Conservation (phyloP, 2,113 vertebrate genomes). For the Lamprotornis superbus region DNA sequence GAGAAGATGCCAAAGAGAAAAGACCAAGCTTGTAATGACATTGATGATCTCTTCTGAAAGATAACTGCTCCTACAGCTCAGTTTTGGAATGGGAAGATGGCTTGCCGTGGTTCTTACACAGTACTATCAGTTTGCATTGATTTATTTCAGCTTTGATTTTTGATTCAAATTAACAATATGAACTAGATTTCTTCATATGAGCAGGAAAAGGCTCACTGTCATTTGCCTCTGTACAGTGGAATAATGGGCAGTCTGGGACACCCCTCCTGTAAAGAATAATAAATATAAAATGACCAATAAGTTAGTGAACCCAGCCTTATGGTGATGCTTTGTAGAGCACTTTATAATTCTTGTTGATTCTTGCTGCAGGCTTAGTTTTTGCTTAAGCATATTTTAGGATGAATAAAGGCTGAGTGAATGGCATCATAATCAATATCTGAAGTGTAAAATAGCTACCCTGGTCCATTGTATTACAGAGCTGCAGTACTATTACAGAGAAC, state of each 20-base stretch:
- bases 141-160: neutral
- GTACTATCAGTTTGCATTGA: neutral
- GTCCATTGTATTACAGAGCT: neutral
- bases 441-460: neutral
- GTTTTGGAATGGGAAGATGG: neutral
- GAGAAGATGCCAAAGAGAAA: neutral
- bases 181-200: neutral
- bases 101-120: neutral
- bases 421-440: neutral
- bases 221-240: neutral
- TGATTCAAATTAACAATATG: neutral
- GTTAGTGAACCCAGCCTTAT: neutral
- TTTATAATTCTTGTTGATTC: neutral
- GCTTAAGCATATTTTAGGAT: neutral
- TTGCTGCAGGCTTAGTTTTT: neutral
- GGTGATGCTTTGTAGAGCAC: neutral
- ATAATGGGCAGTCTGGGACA: neutral
- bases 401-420: neutral
- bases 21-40: neutral
- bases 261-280: neutral
- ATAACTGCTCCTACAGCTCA: neutral
- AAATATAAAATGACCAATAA: neutral
- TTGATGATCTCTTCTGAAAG: neutral
- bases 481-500: neutral
- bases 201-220: neutral